Conservation (phyloP, 2,888 invertebrate species). For the Drosophila vallismaia region DNA sequence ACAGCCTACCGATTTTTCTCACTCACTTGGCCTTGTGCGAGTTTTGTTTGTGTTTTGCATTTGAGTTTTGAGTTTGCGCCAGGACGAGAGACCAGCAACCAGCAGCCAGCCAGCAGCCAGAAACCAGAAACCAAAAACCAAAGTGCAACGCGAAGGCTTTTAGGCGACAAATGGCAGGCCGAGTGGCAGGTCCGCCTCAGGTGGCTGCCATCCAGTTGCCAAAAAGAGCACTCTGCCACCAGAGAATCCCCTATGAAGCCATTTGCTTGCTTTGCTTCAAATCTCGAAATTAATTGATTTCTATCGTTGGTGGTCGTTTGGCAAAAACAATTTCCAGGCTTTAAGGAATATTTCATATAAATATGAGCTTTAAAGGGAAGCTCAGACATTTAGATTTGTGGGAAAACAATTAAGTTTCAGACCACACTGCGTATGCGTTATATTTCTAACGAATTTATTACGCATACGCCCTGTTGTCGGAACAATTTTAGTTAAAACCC, state of each 20-base stretch:
- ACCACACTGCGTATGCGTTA: not conserved
- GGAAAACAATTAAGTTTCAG: not conserved
- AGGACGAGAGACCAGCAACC: not conserved
- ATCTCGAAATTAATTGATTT: not conserved
- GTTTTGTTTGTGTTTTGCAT: slow-evolving; percentile 9
- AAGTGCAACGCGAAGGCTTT: slow-evolving; percentile 39
- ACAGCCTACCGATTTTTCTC: not conserved
- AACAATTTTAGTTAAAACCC: too few species aligned
- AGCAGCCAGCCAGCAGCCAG: not conserved
- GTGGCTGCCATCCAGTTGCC: slow-evolving; percentile 4
- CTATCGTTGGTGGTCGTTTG: not conserved
- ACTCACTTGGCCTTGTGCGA: slow-evolving; percentile 16
- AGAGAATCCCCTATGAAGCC: not conserved
- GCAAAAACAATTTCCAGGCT: not conserved
- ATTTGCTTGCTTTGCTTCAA: not conserved
- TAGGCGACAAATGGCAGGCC: slow-evolving; percentile 37
- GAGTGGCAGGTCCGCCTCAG: slow-evolving; percentile 5
- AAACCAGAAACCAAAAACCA: slow-evolving; percentile 10
- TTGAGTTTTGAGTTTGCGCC: not conserved
- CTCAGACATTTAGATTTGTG: not conserved
- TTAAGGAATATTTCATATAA: not conserved
- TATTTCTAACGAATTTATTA: not conserved
- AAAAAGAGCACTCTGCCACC: not conserved
- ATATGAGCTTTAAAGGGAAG: not conserved
- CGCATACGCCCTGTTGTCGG: not conserved